phyloP scores from a whole-genome alignment of 2,113 vertebrate species.

The Varanus salvator region DNA sequence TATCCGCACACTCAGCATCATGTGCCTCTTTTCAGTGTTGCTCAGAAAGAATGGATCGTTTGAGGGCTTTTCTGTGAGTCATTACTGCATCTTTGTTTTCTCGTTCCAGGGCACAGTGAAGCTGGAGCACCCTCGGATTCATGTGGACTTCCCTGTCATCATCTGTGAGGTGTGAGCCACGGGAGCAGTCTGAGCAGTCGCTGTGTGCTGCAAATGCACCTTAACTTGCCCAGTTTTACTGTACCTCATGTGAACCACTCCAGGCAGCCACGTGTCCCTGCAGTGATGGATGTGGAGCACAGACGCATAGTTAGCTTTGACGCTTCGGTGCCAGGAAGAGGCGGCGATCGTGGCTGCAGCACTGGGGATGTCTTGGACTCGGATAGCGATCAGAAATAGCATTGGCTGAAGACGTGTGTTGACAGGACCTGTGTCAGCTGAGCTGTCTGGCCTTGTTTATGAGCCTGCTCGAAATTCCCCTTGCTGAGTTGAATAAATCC shows the following conservation, averaged over 20 bases:
- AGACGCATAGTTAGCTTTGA: background rate
- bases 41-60: background rate
- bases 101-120: constrained; percentile 90
- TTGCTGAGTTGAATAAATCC: constrained; percentile 57
- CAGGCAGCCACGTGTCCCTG: constrained; percentile 26
- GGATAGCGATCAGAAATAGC: constrained; percentile 10
- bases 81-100: constrained; percentile 15
- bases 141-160: constrained; percentile 96
- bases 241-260: constrained; percentile 29
- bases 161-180: constrained; percentile 91
- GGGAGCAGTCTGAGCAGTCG: constrained; percentile 15
- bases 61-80: background rate
- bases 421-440: constrained; percentile 23
- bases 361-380: background rate
- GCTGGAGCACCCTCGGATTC: constrained; percentile 93
- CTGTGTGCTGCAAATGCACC: constrained; percentile 16
- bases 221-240: constrained; percentile 30
- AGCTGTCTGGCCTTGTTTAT: constrained; percentile 52
- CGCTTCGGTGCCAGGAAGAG: constrained; percentile 3
- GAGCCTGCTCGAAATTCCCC: constrained; percentile 56
- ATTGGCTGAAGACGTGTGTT: constrained; percentile 8
- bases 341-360: background rate
- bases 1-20: background rate
- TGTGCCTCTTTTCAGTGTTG: fast-evolving
- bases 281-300: constrained; percentile 45